Evolutionary conservation across 2,113 vertebrate species (phyloP).

Genomic region (Lophura nycthemera): DNA sequence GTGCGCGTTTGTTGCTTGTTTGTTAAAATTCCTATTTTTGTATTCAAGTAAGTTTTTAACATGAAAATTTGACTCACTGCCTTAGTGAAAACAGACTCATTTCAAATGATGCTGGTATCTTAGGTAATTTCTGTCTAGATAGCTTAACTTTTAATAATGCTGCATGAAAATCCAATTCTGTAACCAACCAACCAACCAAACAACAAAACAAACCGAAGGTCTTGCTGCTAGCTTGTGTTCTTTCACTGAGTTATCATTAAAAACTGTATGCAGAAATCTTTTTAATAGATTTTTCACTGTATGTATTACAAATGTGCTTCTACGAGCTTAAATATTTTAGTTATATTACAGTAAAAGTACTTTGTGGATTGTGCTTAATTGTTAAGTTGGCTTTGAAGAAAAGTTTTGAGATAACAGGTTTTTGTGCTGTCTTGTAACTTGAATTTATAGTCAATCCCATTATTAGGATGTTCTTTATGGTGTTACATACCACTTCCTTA

Average conservation of each 20-base stretch:
- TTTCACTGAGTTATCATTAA: constrained; percentile 73
- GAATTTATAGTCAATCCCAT: background rate
- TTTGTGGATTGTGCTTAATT: background rate
- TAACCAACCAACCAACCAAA: constrained; percentile 4
- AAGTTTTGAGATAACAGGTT: background rate
- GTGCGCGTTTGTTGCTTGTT: constrained; percentile 35
- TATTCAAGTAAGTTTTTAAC: constrained; percentile 53
- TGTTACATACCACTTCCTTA: background rate
- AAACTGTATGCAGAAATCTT: constrained; percentile 59
- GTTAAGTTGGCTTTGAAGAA: background rate
- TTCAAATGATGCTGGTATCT: constrained; percentile 37
- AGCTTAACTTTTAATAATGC: constrained; percentile 45
- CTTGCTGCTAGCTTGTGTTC: constrained; percentile 55
- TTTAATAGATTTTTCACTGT: constrained; percentile 69
- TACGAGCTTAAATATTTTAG: constrained; percentile 18
- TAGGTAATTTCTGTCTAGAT: constrained; percentile 52
- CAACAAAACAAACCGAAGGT: background rate
- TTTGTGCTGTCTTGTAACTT: background rate
- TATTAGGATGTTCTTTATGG: background rate
- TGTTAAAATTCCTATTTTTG: constrained; percentile 63
- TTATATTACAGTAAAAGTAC: background rate
- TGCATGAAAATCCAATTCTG: constrained; percentile 70
- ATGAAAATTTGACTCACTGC: constrained; percentile 34
- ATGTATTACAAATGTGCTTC: background rate
- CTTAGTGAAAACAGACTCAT: constrained; percentile 40